phyloP scores from a whole-genome alignment of 2,113 vertebrate genomes.

The Ariopsis seemanni region DNA sequence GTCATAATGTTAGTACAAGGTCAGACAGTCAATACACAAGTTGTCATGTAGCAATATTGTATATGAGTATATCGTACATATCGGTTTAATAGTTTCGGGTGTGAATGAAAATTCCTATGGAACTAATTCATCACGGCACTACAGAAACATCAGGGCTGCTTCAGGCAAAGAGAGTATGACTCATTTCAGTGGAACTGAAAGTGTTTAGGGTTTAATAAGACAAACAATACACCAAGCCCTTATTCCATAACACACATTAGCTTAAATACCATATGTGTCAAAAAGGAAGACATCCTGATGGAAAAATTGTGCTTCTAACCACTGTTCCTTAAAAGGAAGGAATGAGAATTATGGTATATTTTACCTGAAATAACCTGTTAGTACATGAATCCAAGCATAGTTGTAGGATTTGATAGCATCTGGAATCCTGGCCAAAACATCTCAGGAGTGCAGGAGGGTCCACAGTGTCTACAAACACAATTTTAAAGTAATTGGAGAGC shows the following conservation, averaged over 20 bases:
- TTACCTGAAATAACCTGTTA: neutral
- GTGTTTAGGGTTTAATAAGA: neutral
- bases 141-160: neutral
- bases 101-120: neutral
- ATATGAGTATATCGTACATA: neutral
- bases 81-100: neutral
- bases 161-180: neutral
- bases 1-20: too few relatives aligned
- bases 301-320: neutral
- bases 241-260: neutral
- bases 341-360: neutral
- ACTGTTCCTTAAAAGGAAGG: neutral
- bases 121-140: neutral
- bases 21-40: too few relatives aligned
- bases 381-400: neutral
- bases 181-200: conserved; percentile 29
- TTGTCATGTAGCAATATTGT: neutral
- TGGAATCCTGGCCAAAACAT: neutral
- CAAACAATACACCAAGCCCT: neutral
- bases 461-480: neutral
- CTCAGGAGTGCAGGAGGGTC: neutral
- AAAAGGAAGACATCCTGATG: neutral
- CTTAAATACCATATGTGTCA: neutral
- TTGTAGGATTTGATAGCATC: neutral
- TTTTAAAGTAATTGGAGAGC: neutral